phyloP scores from a whole-genome alignment of 2,113 vertebrate species.

The Pseudois nayaur region DNA sequence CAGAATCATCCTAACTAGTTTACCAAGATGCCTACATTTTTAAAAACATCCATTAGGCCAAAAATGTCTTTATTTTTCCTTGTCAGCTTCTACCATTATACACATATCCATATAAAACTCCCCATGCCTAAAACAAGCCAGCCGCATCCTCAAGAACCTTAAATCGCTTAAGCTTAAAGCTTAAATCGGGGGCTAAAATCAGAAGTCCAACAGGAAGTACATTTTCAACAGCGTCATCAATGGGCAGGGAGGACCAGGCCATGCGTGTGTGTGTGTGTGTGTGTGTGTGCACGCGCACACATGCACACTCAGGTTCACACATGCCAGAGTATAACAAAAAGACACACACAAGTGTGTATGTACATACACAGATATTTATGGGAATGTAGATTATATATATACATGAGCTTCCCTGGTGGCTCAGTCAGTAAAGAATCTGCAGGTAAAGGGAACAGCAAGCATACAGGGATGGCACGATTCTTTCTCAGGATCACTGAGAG shows the following conservation, averaged over 20 bases:
- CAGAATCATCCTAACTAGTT: neutral
- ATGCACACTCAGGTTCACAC: neutral
- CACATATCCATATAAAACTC: neutral
- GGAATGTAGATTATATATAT: neutral
- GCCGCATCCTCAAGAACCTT: neutral
- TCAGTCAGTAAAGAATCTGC: neutral
- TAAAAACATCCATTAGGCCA: neutral
- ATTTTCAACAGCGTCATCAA: neutral
- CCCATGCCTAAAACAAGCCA: neutral
- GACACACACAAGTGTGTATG: neutral
- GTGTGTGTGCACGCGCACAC: rapidly evolving
- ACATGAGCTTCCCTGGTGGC: neutral
- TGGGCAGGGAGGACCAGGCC: neutral
- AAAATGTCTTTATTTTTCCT: neutral
- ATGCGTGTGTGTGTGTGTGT: too few species aligned
- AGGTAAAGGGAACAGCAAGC: neutral
- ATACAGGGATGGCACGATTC: neutral
- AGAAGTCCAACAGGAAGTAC: neutral
- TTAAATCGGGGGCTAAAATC: neutral
- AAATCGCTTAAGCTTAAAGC: neutral
- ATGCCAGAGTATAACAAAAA: neutral
- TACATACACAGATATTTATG: neutral
- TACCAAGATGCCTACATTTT: neutral
- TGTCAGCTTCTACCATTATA: neutral
- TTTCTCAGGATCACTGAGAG: neutral